Percentiles rank a stretch among this genome's conserved stretches.
phyloP scores from a whole-genome alignment of 2,797 vertebrate genomes.

The Sciaenops ocellatus region DNA sequence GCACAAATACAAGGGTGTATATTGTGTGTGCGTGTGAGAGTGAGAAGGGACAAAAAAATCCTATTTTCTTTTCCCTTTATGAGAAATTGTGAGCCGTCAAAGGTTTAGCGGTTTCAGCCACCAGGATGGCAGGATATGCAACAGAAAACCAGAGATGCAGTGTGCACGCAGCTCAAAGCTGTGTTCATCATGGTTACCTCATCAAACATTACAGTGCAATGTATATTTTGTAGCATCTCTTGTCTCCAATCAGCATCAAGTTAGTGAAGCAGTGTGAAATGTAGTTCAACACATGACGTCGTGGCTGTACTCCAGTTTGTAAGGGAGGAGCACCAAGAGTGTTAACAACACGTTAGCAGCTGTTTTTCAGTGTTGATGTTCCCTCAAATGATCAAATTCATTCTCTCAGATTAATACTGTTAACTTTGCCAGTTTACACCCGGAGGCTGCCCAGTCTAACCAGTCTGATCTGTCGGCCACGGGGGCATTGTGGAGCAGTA shows the following conservation, averaged over 20 bases:
- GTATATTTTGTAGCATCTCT: background rate
- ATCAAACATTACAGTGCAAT: background rate
- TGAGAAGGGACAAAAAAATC: conserved; percentile 24
- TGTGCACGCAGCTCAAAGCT: conserved; percentile 13
- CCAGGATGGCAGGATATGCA: conserved; percentile 28
- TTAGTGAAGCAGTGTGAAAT: background rate
- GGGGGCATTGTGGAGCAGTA: background rate
- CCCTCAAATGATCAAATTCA: background rate
- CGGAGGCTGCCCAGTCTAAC: background rate
- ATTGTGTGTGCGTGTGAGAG: conserved; percentile 28
- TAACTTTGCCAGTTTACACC: background rate
- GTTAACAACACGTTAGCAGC: conserved; percentile 8
- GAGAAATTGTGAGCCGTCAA: conserved; percentile 60
- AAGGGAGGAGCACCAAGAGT: background rate
- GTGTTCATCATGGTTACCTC: background rate
- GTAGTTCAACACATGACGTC: background rate
- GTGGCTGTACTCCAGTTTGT: background rate
- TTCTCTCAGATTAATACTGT: conserved; percentile 7
- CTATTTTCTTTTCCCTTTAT: conserved; percentile 57
- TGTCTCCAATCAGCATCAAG: too few species aligned
- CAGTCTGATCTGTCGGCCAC: background rate
- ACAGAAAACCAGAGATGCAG: conserved; percentile 14
- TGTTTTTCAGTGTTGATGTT: background rate
- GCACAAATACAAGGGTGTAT: conserved; percentile 26
- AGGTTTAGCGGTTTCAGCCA: conserved; percentile 45